Base-by-base conservation (phyloP, 2,797 vertebrate genomes). In the Glyptemys insculpta region DNA sequence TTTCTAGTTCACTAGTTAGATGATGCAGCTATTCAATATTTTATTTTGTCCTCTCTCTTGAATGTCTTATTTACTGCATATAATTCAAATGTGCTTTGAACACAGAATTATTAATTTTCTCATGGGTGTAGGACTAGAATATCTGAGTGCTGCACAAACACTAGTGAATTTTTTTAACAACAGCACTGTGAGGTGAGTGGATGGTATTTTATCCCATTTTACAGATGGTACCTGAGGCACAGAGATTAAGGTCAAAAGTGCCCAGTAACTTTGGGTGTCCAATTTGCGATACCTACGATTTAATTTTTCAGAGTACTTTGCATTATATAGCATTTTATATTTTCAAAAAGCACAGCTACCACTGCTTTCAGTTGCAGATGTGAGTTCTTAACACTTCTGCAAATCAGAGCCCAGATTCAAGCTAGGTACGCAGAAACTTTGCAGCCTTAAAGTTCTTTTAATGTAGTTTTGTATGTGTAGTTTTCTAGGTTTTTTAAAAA, bases 231-330 rank as follows among this genome's bases (percentile, higher is more conserved):
- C 19, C 65, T 37, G 65, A 76, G 37, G 41, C 41, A 76, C 4
- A 8, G 41, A 76, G 41, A 47, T 47, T 76, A 25, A 16, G 23
- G 23, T 25, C 21, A 74, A 74, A 72, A 12, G 37, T 74, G 68
- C 23, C 37, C 37, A 74, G 23, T 41, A 74, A 74, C 37, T 74
- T 23, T 83, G n/a, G 12, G 14, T 25, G 15, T 3, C 76, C n/a
- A 78, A 7, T 49, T 53, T 59, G 54, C 88, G 7, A 29, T 65
- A 34, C 34, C 41, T 49, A 21, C 7, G 78, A 47, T 29, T 87
- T 89, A 49, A 4, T 79, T 94, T 95, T 79, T 91, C 57, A 31
- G 41, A 84, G 87, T 68, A 79, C 41, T 16, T 1, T 94, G 78
- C 29, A n/a, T 44, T 37, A 92, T 37, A 44, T 83, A 2, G 3